Evolutionary conservation across 1,140 invertebrate species (phyloP), one percentile per base, ranked within the genome.

Genomic region (Drosophila insularis): DNA sequence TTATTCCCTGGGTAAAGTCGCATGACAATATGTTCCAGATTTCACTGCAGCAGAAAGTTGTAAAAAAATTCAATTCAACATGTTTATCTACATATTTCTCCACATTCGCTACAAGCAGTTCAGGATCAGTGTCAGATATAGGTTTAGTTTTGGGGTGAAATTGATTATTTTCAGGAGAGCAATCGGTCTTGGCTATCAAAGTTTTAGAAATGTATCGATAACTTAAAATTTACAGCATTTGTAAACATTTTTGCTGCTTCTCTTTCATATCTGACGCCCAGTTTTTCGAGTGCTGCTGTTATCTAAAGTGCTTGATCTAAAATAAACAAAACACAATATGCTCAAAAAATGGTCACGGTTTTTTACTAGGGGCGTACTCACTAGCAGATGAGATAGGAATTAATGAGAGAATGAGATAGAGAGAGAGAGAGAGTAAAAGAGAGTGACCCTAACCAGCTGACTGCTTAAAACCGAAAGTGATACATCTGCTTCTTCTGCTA

Each of bases 401-500:
- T 27, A 6, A 27, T 27, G 54, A 19, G 14, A 69, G 17, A 55
- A 21, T 39, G 19, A 19, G 59, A 63, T 59, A 19, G 54, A 19
- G n/a, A 68, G 59, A 63, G 62, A 19, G 54, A 19, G n/a, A 68
- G 17, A 55, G 14, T 35, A 17, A 31, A 53, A 37, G 55, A 13
- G 46, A 11, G 11, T 56, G 59, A 63, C 46, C 67, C 32, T 40
- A 32, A 43, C 56, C 82, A 82, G 74, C 82, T 79, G 82, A 74
- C 14, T 63, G 43, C 32, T 31, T 55, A 67, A 86, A 82, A 86
- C 74, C 43, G 84, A 87, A 84, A 89, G 84, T 87, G 77, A 89
- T 87, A 74, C 76, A 87, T 89, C 67, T 87, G 79, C 84, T 60
- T 32, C 53, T 60, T 71, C 14, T 8, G 6, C 5, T 17, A 19